Percentiles rank a stretch among this genome's conserved stretches.
phyloP scores from a whole-genome alignment of 2,797 vertebrate genomes.

The Anguilla megastoma region DNA sequence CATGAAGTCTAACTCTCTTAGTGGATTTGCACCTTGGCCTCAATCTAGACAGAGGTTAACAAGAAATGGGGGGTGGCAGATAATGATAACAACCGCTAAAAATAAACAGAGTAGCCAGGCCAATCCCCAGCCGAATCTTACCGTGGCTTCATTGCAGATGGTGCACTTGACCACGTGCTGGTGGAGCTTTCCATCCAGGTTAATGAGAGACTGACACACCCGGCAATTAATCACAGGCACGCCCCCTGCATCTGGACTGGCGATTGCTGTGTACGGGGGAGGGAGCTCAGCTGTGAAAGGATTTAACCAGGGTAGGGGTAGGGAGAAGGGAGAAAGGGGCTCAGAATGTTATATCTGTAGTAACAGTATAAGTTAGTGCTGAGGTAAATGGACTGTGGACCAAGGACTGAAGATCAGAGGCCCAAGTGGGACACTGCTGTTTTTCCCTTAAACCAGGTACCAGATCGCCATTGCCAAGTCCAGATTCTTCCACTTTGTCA shows the following conservation, averaged over 20 bases:
- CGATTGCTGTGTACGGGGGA: slow-evolving; percentile 94
- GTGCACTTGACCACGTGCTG: slow-evolving; percentile 98
- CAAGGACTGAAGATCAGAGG: neutral
- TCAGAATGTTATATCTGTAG: neutral
- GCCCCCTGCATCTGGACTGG: slow-evolving; percentile 83
- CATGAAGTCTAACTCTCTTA: neutral
- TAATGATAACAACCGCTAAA: neutral
- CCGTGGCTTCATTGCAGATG: slow-evolving; percentile 96
- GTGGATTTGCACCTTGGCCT: neutral
- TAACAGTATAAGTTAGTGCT: neutral
- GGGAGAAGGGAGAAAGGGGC: slow-evolving; percentile 47
- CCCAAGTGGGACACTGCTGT: neutral
- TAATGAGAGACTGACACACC: slow-evolving; percentile 94
- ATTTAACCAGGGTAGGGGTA: slow-evolving; percentile 21
- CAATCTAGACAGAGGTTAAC: neutral
- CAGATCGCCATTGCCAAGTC: too few species aligned
- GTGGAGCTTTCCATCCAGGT: slow-evolving; percentile 95
- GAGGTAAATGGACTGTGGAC: neutral
- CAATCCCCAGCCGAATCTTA: slow-evolving; percentile 60
- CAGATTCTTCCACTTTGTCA: too few species aligned
- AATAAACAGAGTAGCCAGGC: neutral
- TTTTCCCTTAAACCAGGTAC: neutral
- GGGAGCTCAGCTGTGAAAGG: slow-evolving; percentile 86
- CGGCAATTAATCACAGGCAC: slow-evolving; percentile 96
- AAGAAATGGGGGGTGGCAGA: neutral